Percentiles rank a stretch among this genome's conserved stretches.
Evolutionary conservation across 2,797 vertebrate genomes (phyloP).

Genomic region (Perodicticus potto): DNA sequence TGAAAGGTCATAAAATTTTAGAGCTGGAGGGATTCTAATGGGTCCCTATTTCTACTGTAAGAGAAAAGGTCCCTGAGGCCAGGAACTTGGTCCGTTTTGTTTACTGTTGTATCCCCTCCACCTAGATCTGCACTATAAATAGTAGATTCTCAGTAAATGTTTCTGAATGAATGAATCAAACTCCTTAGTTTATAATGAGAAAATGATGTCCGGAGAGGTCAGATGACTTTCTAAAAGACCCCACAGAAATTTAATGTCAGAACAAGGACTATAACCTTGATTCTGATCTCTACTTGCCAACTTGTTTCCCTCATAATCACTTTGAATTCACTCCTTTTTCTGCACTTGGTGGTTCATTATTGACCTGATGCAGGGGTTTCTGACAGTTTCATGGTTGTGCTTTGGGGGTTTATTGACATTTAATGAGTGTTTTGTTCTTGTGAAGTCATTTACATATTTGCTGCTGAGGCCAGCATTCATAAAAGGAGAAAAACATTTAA

Average conservation of each 20-base stretch:
- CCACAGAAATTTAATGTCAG: background rate
- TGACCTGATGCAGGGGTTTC: conserved; percentile 1
- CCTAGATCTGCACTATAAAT: background rate
- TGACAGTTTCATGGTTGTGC: conserved; percentile 53
- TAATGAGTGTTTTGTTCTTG: conserved; percentile 48
- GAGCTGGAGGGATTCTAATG: background rate
- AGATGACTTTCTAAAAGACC: background rate
- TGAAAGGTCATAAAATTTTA: background rate
- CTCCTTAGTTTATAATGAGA: background rate
- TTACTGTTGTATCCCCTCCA: background rate
- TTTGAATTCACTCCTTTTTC: background rate
- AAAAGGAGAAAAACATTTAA: conserved; percentile 74
- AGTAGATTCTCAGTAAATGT: background rate
- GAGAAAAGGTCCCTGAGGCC: background rate
- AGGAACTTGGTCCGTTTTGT: background rate
- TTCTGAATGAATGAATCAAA: background rate
- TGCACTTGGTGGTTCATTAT: background rate
- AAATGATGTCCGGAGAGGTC: background rate
- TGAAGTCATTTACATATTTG: conserved; percentile 69
- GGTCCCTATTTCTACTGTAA: background rate
- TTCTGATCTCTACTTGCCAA: background rate
- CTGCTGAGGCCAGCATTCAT: conserved; percentile 27
- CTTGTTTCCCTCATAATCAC: background rate
- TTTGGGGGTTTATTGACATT: conserved; percentile 61
- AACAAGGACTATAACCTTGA: background rate